phyloP scores from a whole-genome alignment of 2,797 vertebrate genomes.

The Melanotaenia pygmaea region DNA sequence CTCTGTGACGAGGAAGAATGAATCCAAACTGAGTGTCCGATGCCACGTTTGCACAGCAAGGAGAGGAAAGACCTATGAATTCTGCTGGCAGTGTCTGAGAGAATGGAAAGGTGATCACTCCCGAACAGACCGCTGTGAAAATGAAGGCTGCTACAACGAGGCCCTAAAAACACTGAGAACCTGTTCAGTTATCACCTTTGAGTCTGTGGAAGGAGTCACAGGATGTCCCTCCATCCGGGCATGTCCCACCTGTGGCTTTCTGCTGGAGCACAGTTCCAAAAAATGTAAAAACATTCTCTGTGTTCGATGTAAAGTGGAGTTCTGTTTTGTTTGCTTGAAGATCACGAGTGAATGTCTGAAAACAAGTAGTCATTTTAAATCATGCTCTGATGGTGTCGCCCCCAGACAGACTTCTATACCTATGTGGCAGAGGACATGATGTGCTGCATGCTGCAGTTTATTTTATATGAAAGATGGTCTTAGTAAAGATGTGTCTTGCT shows the following conservation, averaged over 20 bases:
- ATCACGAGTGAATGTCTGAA: background rate
- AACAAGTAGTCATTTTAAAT: rapidly evolving
- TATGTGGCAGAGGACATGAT: background rate
- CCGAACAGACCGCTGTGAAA: constrained; percentile 39
- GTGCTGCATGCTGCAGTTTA: background rate
- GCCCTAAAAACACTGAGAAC: constrained; percentile 21
- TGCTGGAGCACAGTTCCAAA: constrained; percentile 25
- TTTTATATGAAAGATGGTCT: background rate
- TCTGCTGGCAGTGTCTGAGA: constrained; percentile 68
- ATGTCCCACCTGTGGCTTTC: constrained; percentile 55
- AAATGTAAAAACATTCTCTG: constrained; percentile 39
- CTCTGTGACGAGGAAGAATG: background rate
- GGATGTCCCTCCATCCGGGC: constrained; percentile 51
- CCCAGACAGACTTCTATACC: constrained; percentile 40
- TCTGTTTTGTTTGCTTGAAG: constrained; percentile 69
- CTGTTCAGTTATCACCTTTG: constrained; percentile 26
- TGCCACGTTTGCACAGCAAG: background rate
- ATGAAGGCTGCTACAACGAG: constrained; percentile 20
- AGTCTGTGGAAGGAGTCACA: constrained; percentile 3
- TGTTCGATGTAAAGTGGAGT: constrained; percentile 19
- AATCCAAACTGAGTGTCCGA: background rate
- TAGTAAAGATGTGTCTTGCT: no score
- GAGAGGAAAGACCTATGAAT: background rate
- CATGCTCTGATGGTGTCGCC: constrained; percentile 28
- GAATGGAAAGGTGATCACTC: constrained; percentile 42